A percentile compares a stretch with the other conserved stretches of the same genome.
phyloP scores from a whole-genome alignment of 2,113 vertebrate genomes.

The Geococcyx californianus region DNA sequence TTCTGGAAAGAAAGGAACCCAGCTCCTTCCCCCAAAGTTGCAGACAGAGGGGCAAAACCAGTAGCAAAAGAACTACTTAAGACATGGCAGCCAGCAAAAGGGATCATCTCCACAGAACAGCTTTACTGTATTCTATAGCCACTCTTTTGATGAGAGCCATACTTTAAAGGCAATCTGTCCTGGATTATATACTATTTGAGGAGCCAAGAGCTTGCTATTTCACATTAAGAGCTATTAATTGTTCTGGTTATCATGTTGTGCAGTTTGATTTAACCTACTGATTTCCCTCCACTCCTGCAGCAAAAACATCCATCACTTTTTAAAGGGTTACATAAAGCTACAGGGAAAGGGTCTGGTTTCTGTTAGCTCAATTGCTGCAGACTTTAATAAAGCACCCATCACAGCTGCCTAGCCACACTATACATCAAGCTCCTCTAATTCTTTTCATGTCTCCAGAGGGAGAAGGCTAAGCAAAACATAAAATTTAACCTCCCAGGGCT shows the following conservation, averaged over 20 bases:
- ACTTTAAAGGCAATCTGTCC: not conserved
- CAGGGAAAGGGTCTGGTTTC: constrained; percentile 38
- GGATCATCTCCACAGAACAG: not conserved
- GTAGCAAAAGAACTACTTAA: not conserved
- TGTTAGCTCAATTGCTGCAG: constrained; percentile 24
- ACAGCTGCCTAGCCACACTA: not conserved
- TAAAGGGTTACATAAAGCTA: constrained; percentile 22
- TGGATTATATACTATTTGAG: not conserved
- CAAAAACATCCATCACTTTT: constrained; percentile 42
- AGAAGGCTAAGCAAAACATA: not conserved
- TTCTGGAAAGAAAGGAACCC: not conserved
- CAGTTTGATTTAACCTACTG: constrained; percentile 14
- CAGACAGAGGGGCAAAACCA: not conserved
- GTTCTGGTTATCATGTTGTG: constrained; percentile 22
- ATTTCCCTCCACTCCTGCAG: not conserved
- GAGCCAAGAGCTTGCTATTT: constrained; percentile 20
- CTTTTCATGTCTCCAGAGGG: constrained; percentile 28
- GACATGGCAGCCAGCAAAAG: not conserved
- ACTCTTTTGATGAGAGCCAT: not conserved
- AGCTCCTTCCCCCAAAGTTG: not conserved
- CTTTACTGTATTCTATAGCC: not conserved
- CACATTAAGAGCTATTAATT: constrained; percentile 48
- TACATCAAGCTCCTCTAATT: constrained; percentile 44
- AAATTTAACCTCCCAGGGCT: not conserved
- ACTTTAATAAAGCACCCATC: constrained; percentile 57